Evolutionary conservation across 2,113 vertebrate species (phyloP).

Genomic region (Ammodytes dubius): DNA sequence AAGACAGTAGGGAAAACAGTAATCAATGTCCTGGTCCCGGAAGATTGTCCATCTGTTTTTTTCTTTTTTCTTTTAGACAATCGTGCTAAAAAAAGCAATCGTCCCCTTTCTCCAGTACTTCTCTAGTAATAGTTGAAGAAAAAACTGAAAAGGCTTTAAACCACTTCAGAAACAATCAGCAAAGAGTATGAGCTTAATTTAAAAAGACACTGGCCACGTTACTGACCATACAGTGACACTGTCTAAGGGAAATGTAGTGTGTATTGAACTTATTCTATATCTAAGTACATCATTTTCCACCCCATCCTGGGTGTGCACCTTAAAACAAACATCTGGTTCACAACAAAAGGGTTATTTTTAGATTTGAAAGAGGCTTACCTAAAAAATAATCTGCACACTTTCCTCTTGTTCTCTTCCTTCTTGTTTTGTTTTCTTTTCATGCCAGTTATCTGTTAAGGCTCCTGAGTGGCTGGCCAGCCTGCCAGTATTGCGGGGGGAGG

Average conservation of each 20-base stretch:
- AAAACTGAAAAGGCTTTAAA: constrained; percentile 51
- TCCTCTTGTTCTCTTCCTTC: constrained; percentile 15
- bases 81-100: background rate
- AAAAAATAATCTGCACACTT: constrained; percentile 39
- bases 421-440: constrained; percentile 9
- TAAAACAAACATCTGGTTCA: constrained; percentile 29
- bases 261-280: constrained; percentile 22
- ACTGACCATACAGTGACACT: constrained; percentile 37
- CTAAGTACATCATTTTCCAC: constrained; percentile 11
- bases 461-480: constrained; percentile 72
- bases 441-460: constrained; percentile 68
- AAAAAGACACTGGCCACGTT: constrained; percentile 49
- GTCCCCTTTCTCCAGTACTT: constrained; percentile 26
- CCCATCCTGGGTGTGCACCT: constrained; percentile 23
- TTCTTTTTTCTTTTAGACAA: constrained; percentile 3
- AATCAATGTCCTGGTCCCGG: constrained; percentile 65
- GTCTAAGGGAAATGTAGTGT: constrained; percentile 13
- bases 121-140: constrained; percentile 24
- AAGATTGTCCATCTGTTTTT: constrained; percentile 32
- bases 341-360: constrained; percentile 39
- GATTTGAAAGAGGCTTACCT: constrained; percentile 47
- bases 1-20: constrained; percentile 35
- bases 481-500: constrained; percentile 24
- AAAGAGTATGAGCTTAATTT: constrained; percentile 33
- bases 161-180: constrained; percentile 29